Evolutionary conservation across 2,888 invertebrate genomes (phyloP).

Genomic region (Trachelus stipa): DNA sequence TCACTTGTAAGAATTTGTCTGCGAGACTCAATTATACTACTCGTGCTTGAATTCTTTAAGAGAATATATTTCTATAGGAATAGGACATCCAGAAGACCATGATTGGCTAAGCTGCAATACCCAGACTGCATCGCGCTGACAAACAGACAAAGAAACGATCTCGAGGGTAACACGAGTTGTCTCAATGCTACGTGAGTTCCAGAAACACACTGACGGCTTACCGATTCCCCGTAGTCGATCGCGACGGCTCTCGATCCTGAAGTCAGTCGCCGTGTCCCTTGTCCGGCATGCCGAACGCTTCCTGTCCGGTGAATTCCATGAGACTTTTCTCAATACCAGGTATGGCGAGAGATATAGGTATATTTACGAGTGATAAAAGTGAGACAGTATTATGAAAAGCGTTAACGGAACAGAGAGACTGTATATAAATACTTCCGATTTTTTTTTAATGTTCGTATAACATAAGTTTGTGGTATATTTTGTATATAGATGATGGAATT

Average conservation of each 20-base stretch:
- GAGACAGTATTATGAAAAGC: background rate
- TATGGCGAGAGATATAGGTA: background rate
- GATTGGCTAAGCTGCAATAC: background rate
- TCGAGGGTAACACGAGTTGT: constrained; percentile 25
- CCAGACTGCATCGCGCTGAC: background rate
- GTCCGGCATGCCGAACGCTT: constrained; percentile 40
- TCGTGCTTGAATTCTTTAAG: background rate
- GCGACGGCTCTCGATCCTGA: constrained; percentile 15
- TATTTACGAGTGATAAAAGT: background rate
- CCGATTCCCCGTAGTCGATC: constrained; percentile 29
- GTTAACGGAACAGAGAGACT: background rate
- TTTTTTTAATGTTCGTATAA: background rate
- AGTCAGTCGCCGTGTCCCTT: constrained; percentile 31
- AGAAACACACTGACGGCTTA: constrained; percentile 57
- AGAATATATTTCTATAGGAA: background rate
- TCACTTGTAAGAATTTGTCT: background rate
- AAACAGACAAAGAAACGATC: constrained; percentile 24
- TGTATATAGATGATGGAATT: background rate
- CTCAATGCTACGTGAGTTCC: constrained; percentile 54
- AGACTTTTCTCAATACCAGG: constrained; percentile 27
- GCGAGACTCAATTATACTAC: background rate
- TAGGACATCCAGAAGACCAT: background rate
- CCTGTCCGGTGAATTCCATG: constrained; percentile 38
- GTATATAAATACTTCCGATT: background rate
- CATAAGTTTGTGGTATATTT: background rate